A percentile compares a stretch with the other conserved stretches of the same genome.
These are phyloP conservation scores for Melanerpes aurifrons DNA, from an alignment of 2,113 vertebrate species.

Conservation along the genomic window DNA sequence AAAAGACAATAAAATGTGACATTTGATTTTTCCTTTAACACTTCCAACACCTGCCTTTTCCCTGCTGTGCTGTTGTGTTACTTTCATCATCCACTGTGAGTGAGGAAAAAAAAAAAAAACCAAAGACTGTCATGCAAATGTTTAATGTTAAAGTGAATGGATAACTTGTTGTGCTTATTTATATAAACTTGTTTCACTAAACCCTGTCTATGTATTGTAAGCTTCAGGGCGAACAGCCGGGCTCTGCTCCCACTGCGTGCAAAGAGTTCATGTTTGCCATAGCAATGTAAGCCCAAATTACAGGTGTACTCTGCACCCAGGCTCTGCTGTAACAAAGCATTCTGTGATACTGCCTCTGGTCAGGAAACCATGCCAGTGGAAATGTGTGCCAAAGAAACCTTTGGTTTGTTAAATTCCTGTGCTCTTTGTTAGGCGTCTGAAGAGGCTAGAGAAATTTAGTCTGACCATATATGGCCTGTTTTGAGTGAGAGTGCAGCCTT, in stretches of 20 bases:
- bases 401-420: not conserved
- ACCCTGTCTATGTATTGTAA: not conserved
- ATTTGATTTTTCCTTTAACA: not conserved
- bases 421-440: not conserved
- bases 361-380: rapidly evolving
- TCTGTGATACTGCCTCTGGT: not conserved
- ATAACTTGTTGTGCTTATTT: slow-evolving; percentile 29
- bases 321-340: not conserved
- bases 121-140: not conserved
- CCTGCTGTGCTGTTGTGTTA: not conserved
- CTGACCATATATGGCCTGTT: not conserved
- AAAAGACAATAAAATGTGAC: not conserved
- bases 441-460: not conserved
- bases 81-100: not conserved
- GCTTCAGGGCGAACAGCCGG: not conserved
- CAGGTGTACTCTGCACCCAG: not conserved
- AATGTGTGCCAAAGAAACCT: not conserved
- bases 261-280: not conserved
- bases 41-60: not conserved
- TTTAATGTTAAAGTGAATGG: not conserved
- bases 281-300: not conserved
- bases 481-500: not conserved
- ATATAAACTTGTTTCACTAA: not conserved
- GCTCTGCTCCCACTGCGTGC: not conserved
- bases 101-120: not conserved